These are phyloP conservation scores for Hyles euphorbiae DNA, from an alignment of 1,140 invertebrate species.

Conservation along the genomic window DNA sequence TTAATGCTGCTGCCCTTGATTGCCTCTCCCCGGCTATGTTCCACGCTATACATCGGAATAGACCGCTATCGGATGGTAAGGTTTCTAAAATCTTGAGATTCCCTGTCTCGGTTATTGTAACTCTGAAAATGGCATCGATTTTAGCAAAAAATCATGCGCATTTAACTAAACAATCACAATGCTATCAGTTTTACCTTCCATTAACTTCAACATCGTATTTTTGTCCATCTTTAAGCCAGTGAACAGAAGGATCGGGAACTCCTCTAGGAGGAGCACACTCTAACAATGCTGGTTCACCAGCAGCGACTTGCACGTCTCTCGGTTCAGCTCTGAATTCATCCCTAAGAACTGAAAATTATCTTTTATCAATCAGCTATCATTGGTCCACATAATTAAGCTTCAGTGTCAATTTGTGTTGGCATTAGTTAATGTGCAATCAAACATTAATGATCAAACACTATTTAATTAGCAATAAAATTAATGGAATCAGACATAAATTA, in stretches of 20 bases:
- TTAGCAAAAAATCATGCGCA: not conserved
- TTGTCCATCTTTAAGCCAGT: conserved; percentile 89
- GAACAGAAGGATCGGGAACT: conserved; percentile 87
- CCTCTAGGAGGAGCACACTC: conserved; percentile 91
- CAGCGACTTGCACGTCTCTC: conserved; percentile 83
- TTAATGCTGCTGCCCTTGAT: conserved; percentile 84
- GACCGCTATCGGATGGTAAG: conserved; percentile 87
- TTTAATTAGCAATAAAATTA: no score
- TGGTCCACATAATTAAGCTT: no score
- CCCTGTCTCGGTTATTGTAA: conserved; percentile 81
- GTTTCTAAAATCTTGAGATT: conserved; percentile 91
- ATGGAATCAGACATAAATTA: no score
- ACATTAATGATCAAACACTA: no score
- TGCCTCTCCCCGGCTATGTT: conserved; percentile 91
- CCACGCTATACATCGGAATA: conserved; percentile 90
- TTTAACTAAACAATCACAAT: not conserved
- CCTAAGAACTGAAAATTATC: conserved; percentile 59
- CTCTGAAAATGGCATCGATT: conserved; percentile 40
- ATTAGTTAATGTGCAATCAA: no score
- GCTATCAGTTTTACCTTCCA: conserved; percentile 48
- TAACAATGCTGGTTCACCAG: conserved; percentile 87
- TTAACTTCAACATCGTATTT: conserved; percentile 80
- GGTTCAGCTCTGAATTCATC: conserved; percentile 90
- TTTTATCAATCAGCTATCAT: not conserved
- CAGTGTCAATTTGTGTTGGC: no score